phyloP scores from a whole-genome alignment of 2,113 vertebrate genomes.

The Setophaga coronata region DNA sequence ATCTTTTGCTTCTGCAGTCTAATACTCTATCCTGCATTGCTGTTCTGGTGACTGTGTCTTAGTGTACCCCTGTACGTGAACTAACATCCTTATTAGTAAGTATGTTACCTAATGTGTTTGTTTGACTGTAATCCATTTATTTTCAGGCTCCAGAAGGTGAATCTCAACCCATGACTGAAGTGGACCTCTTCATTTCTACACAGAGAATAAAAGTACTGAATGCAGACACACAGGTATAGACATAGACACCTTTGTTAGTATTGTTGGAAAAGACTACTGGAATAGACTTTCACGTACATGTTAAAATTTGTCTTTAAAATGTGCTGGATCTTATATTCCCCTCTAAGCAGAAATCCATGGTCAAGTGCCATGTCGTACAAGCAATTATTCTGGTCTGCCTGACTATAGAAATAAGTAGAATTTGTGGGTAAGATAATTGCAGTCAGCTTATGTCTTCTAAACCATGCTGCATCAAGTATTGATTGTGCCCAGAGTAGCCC shows the following conservation, averaged over 20 bases:
- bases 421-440: not conserved
- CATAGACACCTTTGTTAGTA: not conserved
- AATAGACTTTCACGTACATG: not conserved
- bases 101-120: not conserved
- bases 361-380: not conserved
- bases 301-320: not conserved
- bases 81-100: not conserved
- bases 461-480: not conserved
- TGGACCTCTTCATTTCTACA: constrained; percentile 98
- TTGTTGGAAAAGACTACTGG: not conserved
- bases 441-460: not conserved
- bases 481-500: not conserved
- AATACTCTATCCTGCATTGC: constrained; percentile 47
- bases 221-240: constrained; percentile 92
- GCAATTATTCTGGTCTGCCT: not conserved
- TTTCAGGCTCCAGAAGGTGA: constrained; percentile 88
- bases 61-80: constrained; percentile 28
- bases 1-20: constrained; percentile 49
- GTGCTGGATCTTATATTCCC: not conserved
- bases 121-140: constrained; percentile 6
- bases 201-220: constrained; percentile 98
- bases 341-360: not conserved
- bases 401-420: not conserved
- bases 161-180: constrained; percentile 92
- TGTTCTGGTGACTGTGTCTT: constrained; percentile 74